phyloP scores from a whole-genome alignment of 2,888 invertebrate genomes.

The Therioaphis trifolii region DNA sequence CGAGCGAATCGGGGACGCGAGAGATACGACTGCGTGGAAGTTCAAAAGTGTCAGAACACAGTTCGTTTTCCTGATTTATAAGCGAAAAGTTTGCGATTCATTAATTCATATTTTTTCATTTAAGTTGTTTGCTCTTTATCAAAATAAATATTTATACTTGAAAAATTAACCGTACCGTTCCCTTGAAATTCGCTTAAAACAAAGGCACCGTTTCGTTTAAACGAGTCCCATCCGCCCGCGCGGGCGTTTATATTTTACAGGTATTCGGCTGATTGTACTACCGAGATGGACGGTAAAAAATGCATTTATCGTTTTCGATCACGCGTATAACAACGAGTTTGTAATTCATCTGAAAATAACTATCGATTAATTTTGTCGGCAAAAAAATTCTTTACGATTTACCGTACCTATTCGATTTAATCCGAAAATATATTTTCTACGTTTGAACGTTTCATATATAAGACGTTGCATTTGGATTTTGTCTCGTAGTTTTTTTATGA shows the following conservation, averaged over 20 bases:
- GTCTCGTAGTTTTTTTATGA: too few relatives aligned
- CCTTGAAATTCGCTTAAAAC: background rate
- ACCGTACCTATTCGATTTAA: too few relatives aligned
- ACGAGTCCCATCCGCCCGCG: background rate
- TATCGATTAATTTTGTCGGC: too few relatives aligned
- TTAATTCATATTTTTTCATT: background rate
- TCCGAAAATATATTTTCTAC: too few relatives aligned
- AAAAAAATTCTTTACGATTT: too few relatives aligned
- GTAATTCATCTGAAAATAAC: background rate
- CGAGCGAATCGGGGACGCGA: conserved; percentile 12
- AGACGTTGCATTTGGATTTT: too few relatives aligned
- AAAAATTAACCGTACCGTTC: background rate
- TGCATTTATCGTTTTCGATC: background rate
- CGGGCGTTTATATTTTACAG: too few relatives aligned
- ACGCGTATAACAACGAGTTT: background rate
- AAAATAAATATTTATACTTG: conserved; percentile 44
- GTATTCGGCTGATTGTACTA: too few relatives aligned
- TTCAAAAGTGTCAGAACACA: conserved; percentile 48
- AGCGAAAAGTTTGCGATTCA: conserved; percentile 48
- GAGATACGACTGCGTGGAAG: conserved; percentile 8
- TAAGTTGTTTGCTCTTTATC: conserved; percentile 22
- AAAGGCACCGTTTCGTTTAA: background rate
- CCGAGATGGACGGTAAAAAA: background rate
- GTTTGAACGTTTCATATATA: too few relatives aligned
- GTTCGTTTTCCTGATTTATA: conserved; percentile 51